Conservation (phyloP, 2,888 invertebrate genomes). For the Pyrochroa serraticornis region DNA sequence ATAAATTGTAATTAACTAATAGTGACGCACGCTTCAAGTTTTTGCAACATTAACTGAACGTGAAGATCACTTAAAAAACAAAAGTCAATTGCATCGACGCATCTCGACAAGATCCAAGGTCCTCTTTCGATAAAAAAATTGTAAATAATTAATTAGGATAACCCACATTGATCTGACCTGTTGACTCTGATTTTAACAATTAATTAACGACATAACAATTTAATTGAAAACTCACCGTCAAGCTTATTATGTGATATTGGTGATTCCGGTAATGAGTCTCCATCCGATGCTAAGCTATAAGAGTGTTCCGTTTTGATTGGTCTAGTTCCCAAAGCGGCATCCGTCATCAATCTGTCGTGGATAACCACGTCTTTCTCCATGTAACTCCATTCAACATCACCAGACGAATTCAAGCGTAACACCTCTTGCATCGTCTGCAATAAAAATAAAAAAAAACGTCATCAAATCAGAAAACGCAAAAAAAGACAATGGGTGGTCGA, state of each 20-base stretch:
- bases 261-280: conserved; percentile 73
- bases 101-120: not conserved
- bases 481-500: not conserved
- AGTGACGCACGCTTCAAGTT: too few relatives aligned
- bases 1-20: too few relatives aligned
- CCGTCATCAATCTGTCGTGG: conserved; percentile 89
- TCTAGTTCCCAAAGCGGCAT: conserved; percentile 78
- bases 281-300: conserved; percentile 81
- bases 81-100: too few relatives aligned
- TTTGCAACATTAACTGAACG: too few relatives aligned
- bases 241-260: conserved; percentile 68
- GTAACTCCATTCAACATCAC: conserved; percentile 73
- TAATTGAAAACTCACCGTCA: conserved; percentile 64
- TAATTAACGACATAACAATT: not conserved
- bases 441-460: conserved; percentile 11
- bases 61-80: too few relatives aligned
- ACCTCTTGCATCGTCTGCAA: conserved; percentile 55
- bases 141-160: not conserved
- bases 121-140: not conserved
- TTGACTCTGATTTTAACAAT: not conserved
- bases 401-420: conserved; percentile 55
- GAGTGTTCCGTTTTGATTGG: conserved; percentile 94
- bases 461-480: not conserved
- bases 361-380: conserved; percentile 78
- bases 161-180: too few relatives aligned